phyloP scores from a whole-genome alignment of 2,797 vertebrate species.

The Danio jaintianensis region DNA sequence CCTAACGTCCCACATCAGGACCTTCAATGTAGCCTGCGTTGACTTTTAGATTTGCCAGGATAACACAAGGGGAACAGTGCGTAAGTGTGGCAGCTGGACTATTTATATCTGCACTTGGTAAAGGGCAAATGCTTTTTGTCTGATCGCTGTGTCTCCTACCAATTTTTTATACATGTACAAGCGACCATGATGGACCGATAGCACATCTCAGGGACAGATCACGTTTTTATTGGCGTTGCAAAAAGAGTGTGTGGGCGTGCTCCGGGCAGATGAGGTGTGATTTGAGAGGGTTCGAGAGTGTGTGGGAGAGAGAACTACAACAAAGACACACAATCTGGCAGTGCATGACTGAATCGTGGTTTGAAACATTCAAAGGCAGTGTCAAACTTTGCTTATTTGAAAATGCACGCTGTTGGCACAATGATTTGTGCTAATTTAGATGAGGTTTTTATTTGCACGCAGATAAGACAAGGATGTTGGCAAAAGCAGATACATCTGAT shows the following conservation, averaged over 20 bases:
- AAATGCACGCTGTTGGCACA: neutral
- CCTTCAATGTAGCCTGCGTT: neutral
- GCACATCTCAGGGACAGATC: conserved; percentile 40
- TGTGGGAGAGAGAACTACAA: conserved; percentile 56
- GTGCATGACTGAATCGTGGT: conserved; percentile 7
- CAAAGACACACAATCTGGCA: conserved; percentile 54
- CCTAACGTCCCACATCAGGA: neutral
- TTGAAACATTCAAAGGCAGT: conserved; percentile 4
- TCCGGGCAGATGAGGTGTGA: conserved; percentile 59
- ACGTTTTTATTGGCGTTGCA: conserved; percentile 45
- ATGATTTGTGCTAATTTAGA: conserved; percentile 20
- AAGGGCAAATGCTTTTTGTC: conserved; percentile 7
- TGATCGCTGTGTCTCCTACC: neutral
- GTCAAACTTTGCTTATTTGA: conserved; percentile 8
- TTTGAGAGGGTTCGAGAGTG: conserved; percentile 53
- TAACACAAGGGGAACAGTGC: neutral
- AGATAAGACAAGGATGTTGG: neutral
- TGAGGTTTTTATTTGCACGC: conserved; percentile 18
- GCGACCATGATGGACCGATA: conserved; percentile 26
- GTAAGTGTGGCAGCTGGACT: neutral
- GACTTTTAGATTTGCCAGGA: neutral
- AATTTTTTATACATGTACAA: conserved; percentile 21
- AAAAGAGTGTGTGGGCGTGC: conserved; percentile 58
- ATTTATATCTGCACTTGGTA: conserved; percentile 4
- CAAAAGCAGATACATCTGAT: conserved; percentile 12